A percentile compares a stretch with the other conserved stretches of the same genome.
Conservation (phyloP, 2,888 invertebrate species). For the Ichneumon xanthorius region DNA sequence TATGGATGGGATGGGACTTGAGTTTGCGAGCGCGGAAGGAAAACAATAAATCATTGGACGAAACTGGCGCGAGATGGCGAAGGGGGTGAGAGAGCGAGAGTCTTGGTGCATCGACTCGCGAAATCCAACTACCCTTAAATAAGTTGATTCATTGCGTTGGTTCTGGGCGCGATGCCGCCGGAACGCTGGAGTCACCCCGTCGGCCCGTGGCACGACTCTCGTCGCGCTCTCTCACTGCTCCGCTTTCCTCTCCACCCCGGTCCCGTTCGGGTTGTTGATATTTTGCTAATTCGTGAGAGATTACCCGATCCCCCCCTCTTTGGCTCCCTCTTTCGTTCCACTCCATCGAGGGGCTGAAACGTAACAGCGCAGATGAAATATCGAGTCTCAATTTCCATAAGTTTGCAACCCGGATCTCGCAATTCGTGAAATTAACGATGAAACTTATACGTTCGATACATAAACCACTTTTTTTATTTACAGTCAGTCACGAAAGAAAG, state of each 20-base stretch:
- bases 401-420: slow-evolving; percentile 46
- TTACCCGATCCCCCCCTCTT: slow-evolving; percentile 73
- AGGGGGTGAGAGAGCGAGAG: slow-evolving; percentile 63
- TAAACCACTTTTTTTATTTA: background rate
- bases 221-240: slow-evolving; percentile 37
- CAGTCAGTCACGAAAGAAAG: background rate
- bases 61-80: slow-evolving; percentile 73
- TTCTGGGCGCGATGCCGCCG: slow-evolving; percentile 65
- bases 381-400: slow-evolving; percentile 71
- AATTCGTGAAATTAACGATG: slow-evolving; percentile 2
- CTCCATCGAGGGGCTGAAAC: slow-evolving; percentile 59
- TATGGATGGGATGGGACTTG: slow-evolving; percentile 54
- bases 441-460: slow-evolving; percentile 1
- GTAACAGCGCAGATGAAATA: slow-evolving; percentile 72
- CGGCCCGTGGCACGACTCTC: slow-evolving; percentile 51
- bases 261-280: slow-evolving; percentile 75
- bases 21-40: slow-evolving; percentile 72
- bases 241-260: slow-evolving; percentile 32
- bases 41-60: slow-evolving; percentile 80
- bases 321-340: background rate
- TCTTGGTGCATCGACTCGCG: slow-evolving; percentile 84
- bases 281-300: slow-evolving; percentile 81
- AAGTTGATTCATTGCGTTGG: slow-evolving; percentile 83
- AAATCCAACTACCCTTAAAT: slow-evolving; percentile 85
- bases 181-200: slow-evolving; percentile 59